Percentiles rank a stretch among this genome's conserved stretches.
phyloP scores from a whole-genome alignment of 2,888 invertebrate genomes.

The Drosophila subsilvestris region DNA sequence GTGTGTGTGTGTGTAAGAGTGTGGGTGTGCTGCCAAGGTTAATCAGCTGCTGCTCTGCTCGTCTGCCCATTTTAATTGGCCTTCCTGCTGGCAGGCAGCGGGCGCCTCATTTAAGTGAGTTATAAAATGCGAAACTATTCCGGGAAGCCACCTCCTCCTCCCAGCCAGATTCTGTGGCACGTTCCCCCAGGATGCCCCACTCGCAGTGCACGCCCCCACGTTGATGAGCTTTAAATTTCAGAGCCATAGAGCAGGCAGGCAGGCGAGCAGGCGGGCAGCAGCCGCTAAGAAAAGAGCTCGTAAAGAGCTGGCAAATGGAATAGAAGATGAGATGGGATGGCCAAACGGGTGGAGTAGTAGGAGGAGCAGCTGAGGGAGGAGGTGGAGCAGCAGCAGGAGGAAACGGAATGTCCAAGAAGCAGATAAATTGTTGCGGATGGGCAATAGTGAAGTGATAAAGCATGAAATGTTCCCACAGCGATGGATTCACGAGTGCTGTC shows the following conservation, averaged over 20 bases:
- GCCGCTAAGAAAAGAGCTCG: slow-evolving; percentile 15
- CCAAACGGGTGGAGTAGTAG: slow-evolving; percentile 3
- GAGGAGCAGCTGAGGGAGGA: not conserved
- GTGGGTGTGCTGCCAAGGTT: slow-evolving; percentile 59
- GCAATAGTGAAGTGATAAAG: slow-evolving; percentile 22
- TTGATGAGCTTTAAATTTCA: slow-evolving; percentile 75
- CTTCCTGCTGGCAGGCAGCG: slow-evolving; percentile 51
- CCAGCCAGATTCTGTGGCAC: not conserved
- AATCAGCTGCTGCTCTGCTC: slow-evolving; percentile 62
- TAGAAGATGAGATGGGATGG: slow-evolving; percentile 57
- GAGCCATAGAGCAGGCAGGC: slow-evolving; percentile 21
- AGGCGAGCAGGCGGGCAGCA: slow-evolving; percentile 1
- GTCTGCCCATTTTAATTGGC: slow-evolving; percentile 76
- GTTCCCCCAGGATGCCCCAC: not conserved
- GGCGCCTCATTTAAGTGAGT: slow-evolving; percentile 48
- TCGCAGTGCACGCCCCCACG: slow-evolving; percentile 1
- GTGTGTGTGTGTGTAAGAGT: not conserved
- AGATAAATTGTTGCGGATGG: not conserved
- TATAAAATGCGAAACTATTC: slow-evolving; percentile 49
- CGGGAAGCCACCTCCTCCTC: slow-evolving; percentile 12
- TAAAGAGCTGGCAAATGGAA: slow-evolving; percentile 58
- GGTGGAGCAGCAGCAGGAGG: too few species aligned
- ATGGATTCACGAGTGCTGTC: slow-evolving; percentile 10
- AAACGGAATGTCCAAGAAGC: not conserved
- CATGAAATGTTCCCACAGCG: slow-evolving; percentile 12